phyloP scores from a whole-genome alignment of 2,888 invertebrate genomes.

The Noctua janthe region DNA sequence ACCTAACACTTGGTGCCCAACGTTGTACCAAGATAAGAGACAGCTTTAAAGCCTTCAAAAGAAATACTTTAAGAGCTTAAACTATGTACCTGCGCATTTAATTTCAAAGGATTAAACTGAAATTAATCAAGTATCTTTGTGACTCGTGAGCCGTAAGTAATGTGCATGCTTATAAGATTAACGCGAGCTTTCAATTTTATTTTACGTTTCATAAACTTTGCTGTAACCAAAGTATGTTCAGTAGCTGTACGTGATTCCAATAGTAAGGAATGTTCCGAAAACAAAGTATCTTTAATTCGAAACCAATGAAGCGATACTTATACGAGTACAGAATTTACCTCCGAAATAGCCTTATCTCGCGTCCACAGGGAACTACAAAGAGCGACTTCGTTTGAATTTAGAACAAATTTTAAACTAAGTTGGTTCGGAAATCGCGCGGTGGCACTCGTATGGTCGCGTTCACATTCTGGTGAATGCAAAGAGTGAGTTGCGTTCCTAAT shows the following conservation, averaged over 20 bases:
- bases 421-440: conserved; percentile 74
- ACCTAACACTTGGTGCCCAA: conserved; percentile 79
- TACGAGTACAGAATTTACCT: conserved; percentile 71
- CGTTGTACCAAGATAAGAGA: conserved; percentile 67
- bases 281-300: conserved; percentile 68
- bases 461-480: conserved; percentile 73
- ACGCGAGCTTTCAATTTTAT: conserved; percentile 50
- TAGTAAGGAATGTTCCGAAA: conserved; percentile 54
- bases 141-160: conserved; percentile 54
- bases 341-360: conserved; percentile 74
- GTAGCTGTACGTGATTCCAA: conserved; percentile 44
- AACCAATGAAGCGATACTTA: conserved; percentile 70
- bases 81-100: conserved; percentile 46
- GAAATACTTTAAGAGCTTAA: conserved; percentile 68
- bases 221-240: conserved; percentile 36
- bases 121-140: conserved; percentile 57
- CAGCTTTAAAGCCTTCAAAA: conserved; percentile 64
- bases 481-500: conserved; percentile 71
- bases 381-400: conserved; percentile 75
- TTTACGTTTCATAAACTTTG: conserved; percentile 54
- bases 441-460: conserved; percentile 72
- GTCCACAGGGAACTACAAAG: conserved; percentile 73
- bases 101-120: conserved; percentile 50
- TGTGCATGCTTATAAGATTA: conserved; percentile 55
- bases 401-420: conserved; percentile 78